phyloP scores from a whole-genome alignment of 2,797 vertebrate species.

The Alcedo quadribrachys region DNA sequence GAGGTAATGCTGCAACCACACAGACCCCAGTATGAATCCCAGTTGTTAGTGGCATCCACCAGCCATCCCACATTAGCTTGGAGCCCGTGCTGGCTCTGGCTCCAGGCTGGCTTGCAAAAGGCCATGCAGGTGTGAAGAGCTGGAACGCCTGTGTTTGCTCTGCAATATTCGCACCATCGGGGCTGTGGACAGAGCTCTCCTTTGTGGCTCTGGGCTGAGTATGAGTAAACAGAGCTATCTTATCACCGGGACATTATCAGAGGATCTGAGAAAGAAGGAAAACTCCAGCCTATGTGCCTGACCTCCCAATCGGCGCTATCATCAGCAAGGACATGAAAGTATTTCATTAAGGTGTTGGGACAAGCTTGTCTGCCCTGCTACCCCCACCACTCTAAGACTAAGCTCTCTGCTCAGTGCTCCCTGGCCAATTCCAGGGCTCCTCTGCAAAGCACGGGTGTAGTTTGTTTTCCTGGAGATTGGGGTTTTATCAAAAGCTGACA shows the following conservation, averaged over 20 bases:
- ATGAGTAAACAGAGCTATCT: conserved; percentile 36
- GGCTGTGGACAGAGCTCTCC: conserved; percentile 26
- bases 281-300: background rate
- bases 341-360: background rate
- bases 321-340: background rate
- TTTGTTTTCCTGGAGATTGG: conserved; percentile 13
- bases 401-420: background rate
- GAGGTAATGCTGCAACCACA: background rate
- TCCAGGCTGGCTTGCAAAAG: background rate
- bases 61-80: background rate
- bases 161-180: background rate
- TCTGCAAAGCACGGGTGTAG: background rate
- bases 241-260: background rate
- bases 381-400: background rate
- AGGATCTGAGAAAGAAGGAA: conserved; percentile 27
- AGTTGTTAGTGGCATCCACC: background rate
- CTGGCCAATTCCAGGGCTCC: fast-evolving
- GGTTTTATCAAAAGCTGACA: conserved; percentile 46
- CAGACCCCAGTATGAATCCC: fast-evolving
- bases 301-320: background rate
- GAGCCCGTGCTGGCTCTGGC: fast-evolving
- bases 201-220: background rate
- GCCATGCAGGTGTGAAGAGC: conserved; percentile 35
- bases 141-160: conserved; percentile 13
- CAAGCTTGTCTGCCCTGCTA: background rate